Base-by-base conservation (phyloP, 2,113 vertebrate genomes). In the Amazona guildingii region DNA sequence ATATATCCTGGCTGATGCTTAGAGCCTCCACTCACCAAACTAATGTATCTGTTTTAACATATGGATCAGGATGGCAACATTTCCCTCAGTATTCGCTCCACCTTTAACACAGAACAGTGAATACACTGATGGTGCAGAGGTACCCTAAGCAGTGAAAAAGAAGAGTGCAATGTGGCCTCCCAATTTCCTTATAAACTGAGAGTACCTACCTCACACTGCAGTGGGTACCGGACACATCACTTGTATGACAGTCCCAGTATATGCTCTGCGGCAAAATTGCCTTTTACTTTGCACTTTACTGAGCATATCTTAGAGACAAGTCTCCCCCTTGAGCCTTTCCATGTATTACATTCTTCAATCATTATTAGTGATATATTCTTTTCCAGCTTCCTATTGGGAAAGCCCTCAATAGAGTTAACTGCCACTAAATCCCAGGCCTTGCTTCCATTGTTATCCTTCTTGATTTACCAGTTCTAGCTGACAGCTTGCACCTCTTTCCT, bases 381-480 rank as follows among this genome's bases (percentile, higher is more conserved):
- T 86, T 24, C 80, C 44, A 78, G 33, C 66, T 90, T 93, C 88
- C 88, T 90, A 48, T 2, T 81, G 39, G 59, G 54, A 83, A n/a
- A 92, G 61, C 43, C 74, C 64, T 94, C 83, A 78, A 15, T 27
- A 73, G 21, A 85, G 24, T 31, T 72, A 81, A 31, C 67, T 90
- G 43, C 55, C 54, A 86, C 64, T 88, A 88, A 86, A 86, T 81
- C 83, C 61, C 69, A 93, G 35, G 61, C 62, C 64, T 93, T 59
- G 51, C 29, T 88, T 90, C 79, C 28, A 75, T 57, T 68, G 68
- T 83, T 67, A 90, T 16, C 73, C 76, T 86, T 85, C 92, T 78
- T 59, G 85, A 83, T 83, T 83, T 90, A 94, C 69, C 37, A 92
- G 79, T 70, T 88, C 59, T 67, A 64, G n/a, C 51, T 92, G 68